These are phyloP conservation scores for Latrodectus geometricus DNA, from an alignment of 1,140 invertebrate genomes.

Conservation along the genomic window DNA sequence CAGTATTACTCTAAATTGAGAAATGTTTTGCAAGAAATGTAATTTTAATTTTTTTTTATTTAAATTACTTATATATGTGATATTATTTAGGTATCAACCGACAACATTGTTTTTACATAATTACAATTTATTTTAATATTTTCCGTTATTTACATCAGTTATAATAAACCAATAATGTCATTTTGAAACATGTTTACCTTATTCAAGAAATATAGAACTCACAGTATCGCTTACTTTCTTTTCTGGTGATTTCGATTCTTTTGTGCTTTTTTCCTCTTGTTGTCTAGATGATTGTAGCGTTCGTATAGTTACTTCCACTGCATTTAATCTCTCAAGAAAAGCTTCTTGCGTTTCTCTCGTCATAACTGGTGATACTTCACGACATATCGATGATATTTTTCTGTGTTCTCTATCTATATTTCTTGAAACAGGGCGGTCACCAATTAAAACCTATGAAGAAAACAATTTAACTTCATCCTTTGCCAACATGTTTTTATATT, in stretches of 20 bases:
- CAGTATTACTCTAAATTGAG: no score
- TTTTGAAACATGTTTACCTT: no score
- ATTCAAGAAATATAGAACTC: no score
- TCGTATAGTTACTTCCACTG: conserved; percentile 38
- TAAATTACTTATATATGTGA: no score
- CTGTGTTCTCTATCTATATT: conserved; percentile 31
- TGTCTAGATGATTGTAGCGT: background rate
- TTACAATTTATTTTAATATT: no score
- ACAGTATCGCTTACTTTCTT: conserved; percentile 12
- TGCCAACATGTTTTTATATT: no score
- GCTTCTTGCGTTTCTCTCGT: conserved; percentile 43
- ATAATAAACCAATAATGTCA: no score
- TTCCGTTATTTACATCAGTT: no score
- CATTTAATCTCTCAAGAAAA: conserved; percentile 45
- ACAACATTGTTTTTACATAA: no score
- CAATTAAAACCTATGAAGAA: conserved; percentile 43
- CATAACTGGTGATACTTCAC: conserved; percentile 1
- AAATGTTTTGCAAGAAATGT: no score
- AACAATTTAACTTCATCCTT: background rate
- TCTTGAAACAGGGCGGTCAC: conserved; percentile 35
- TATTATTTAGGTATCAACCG: no score
- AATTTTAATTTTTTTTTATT: no score
- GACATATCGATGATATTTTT: conserved; percentile 42
- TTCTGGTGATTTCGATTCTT: conserved; percentile 9
- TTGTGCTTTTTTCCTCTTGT: background rate